Base-by-base conservation (phyloP, 2,797 vertebrate genomes). In the Danio kyathit region DNA sequence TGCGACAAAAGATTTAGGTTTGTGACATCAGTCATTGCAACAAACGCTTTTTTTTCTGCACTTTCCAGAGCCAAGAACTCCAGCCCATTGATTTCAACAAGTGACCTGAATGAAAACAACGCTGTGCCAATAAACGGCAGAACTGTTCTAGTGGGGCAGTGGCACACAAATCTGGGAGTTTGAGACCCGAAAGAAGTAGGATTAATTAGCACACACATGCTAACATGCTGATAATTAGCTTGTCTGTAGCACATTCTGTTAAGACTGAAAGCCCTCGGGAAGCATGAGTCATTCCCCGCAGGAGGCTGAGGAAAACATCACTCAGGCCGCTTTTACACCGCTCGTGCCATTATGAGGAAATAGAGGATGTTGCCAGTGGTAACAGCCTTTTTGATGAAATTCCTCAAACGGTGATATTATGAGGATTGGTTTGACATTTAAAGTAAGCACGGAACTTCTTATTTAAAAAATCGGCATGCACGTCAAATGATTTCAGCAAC, bases 151-250 rank as follows among this genome's bases (percentile, higher is more conserved):
- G 74, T 51, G 54, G 56, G 69, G 48, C 69, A 52, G 56, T 72
- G 60, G 69, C 74, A 44, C 85, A 40, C 79, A 61, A 60, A 44
- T 14, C 67, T 71, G 54, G 14, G 46, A 46, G 48, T 65, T 59
- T 11, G 72, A 64, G 43, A 54, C 61, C 29, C 43, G 51, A 40
- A 51, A 44, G 65, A 51, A 61, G 59, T 49, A 46, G 12, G 81
- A 71, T 63, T 82, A 78, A 84, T 85, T 86, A 81, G 57, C 75
- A 79, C 60, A 65, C 82, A 61, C 83, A 80, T 64, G 76, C 78
- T 75, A 84, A 84, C 52, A 80, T 74, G 59, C 60, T 65, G 73
- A 71, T 87, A 86, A 87, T 85, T 83, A 88, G 80, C 83, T 76
- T 74, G 79, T 85, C 71, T 77, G 74, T 38, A 38, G 69, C 5